Evolutionary conservation across 2,797 vertebrate genomes (phyloP), one percentile per base, ranked within the genome.

Genomic region (Myotis planiceps): DNA sequence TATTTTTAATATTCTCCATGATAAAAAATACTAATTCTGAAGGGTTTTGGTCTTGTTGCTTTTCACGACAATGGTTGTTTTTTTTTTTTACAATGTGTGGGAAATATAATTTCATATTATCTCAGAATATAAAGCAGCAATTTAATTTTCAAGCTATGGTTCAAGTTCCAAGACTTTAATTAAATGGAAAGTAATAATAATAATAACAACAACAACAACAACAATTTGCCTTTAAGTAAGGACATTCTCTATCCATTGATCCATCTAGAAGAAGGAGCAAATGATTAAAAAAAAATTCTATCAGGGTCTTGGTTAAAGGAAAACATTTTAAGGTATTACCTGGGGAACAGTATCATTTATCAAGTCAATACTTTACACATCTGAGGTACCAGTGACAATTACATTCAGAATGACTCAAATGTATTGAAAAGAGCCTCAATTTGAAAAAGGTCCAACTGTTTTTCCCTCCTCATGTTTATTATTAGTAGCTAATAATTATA

Each of bases 1-100:
- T 10, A 69, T 88, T 91, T 92, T 95, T 79, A 94, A 69, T 63
- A 65, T 55, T 97, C 25, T 88, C 49, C 13, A 37, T 25, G 55
- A 83, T 91, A 66, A 82, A 85, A 84, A 84, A 42, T 25, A 83
- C 13, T 55, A 55, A 93, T 92, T 92, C 27, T 83, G 47, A 88
- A 88, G 39, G 51, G 79, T 51, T 76, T 95, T 79, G 58, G 14
- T 86, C 86, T 75, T 79, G 23, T 3, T 85, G 32, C 29, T 90
- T 93, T 82, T 88, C 58, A 25, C 27, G 5, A 81, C 58, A 94
- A 45, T 60, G 4, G 15, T 32, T 96, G 25, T 55, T 55, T 2
- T 8, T 21, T 9, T 58, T 58, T 27, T 92, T 92, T 58, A 34
- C 3, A 84, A 51, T 5, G 3, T 74, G 58, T 82, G 14, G 29